Evolutionary conservation across 1,140 invertebrate genomes (phyloP).

Genomic region (Hypsibius dujardini): DNA sequence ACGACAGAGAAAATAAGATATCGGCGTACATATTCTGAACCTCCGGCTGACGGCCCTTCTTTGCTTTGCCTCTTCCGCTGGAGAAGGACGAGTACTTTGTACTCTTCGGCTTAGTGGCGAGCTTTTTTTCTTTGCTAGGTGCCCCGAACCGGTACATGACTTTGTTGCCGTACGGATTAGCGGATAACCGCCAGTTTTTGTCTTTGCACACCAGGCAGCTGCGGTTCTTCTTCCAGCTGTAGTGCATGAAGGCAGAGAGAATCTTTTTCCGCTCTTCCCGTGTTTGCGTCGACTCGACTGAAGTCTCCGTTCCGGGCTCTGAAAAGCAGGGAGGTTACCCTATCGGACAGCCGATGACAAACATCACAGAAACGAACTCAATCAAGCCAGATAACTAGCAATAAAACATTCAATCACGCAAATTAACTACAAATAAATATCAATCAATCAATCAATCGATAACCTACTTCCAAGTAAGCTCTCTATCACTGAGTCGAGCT

Average conservation of each 20-base stretch:
- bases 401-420: no score
- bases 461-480: no score
- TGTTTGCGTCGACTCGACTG: conserved; percentile 14
- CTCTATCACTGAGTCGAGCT: conserved; percentile 32
- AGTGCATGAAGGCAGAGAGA: background rate
- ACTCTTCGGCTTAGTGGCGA: background rate
- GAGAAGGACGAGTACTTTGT: background rate
- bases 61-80: no score
- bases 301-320: no score
- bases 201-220: background rate
- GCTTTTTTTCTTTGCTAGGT: background rate
- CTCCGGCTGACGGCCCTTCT: conserved; percentile 20
- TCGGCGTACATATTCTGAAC: conserved; percentile 23
- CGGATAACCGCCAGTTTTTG: background rate
- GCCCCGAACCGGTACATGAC: background rate
- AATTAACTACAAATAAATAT: no score
- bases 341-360: no score
- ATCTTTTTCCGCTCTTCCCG: background rate
- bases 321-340: no score
- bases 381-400: no score
- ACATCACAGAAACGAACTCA: no score
- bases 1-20: no score
- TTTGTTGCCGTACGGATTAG: background rate
- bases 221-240: background rate
- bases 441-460: no score